Conservation (phyloP, 2,113 vertebrate species). For the Noturus placidus region DNA sequence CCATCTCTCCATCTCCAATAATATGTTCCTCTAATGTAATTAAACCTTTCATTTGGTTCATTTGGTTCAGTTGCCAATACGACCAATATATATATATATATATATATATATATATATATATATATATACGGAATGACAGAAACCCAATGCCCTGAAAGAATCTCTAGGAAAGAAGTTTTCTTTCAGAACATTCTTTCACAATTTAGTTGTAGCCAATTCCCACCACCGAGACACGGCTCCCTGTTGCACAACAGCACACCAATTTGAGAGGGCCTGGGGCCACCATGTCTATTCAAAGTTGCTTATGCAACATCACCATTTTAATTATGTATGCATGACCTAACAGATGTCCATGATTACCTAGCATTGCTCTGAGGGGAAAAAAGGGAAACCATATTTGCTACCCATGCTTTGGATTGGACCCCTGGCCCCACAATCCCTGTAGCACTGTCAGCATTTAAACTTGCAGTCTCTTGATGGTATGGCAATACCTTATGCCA, state of each 20-base stretch:
- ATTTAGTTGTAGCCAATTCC: background rate
- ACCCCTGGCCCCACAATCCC: background rate
- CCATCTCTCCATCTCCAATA: background rate
- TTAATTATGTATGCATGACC: constrained; percentile 10
- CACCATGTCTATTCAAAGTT: background rate
- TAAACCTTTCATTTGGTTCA: background rate
- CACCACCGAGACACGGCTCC: background rate
- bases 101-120: too few species aligned
- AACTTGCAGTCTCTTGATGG: background rate
- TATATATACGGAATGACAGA: background rate
- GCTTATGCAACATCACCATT: background rate
- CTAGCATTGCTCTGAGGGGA: background rate
- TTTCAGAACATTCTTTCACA: background rate
- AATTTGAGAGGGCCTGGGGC: background rate
- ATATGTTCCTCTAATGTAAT: background rate
- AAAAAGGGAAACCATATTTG: background rate
- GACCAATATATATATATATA: background rate
- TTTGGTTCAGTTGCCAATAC: background rate
- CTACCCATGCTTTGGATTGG: background rate
- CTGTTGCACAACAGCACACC: background rate
- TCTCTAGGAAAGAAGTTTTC: background rate
- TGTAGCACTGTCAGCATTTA: background rate
- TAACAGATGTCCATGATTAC: background rate
- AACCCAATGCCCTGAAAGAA: background rate
- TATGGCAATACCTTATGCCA: background rate